phyloP scores from a whole-genome alignment of 2,797 vertebrate species.

The Trematomus bernacchii region DNA sequence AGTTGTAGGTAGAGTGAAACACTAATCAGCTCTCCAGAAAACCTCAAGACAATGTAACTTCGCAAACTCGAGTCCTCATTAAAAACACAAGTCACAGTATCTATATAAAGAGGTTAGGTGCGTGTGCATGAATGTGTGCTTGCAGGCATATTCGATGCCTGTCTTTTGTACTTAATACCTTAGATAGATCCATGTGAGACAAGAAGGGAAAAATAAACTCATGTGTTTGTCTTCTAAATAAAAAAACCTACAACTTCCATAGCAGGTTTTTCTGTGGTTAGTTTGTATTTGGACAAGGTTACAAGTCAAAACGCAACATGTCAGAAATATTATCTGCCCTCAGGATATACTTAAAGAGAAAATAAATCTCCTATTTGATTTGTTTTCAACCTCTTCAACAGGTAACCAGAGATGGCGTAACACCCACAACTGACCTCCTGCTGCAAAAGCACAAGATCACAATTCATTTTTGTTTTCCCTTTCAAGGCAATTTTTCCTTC shows the following conservation, averaged over 20 bases:
- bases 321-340: slow-evolving; percentile 8
- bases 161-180: slow-evolving; percentile 7
- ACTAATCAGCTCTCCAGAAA: slow-evolving; percentile 41
- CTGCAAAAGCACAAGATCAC: background rate
- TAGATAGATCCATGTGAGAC: slow-evolving; percentile 3
- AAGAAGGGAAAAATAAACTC: background rate
- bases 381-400: background rate
- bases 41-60: slow-evolving; percentile 24
- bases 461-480: slow-evolving; percentile 6
- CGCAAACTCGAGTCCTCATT: slow-evolving; percentile 48
- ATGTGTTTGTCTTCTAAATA: slow-evolving; percentile 7
- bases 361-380: background rate
- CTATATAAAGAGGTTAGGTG: slow-evolving; percentile 32
- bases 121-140: slow-evolving; percentile 8
- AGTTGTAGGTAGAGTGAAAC: slow-evolving; percentile 32
- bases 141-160: slow-evolving; percentile 9
- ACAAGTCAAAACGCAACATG: background rate
- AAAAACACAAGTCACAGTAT: slow-evolving; percentile 39
- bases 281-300: background rate
- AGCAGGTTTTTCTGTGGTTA: background rate
- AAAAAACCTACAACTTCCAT: background rate
- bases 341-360: background rate
- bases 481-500: background rate
- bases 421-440: slow-evolving; percentile 4
- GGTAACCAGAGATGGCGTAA: background rate